phyloP scores from a whole-genome alignment of 2,888 invertebrate genomes.

The Ectobius pallidus region DNA sequence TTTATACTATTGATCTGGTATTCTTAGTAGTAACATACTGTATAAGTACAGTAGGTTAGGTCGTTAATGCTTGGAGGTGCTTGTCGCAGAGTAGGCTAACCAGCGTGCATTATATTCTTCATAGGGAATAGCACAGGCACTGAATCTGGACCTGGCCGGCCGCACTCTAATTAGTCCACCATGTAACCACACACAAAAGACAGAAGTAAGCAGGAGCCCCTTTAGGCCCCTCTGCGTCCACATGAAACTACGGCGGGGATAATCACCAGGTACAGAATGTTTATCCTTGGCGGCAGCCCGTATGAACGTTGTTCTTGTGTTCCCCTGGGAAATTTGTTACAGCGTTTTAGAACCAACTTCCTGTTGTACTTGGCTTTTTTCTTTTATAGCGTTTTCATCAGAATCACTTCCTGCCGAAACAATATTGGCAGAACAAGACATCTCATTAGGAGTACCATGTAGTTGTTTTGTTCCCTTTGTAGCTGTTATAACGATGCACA shows the following conservation, averaged over 20 bases:
- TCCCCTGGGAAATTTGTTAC: background rate
- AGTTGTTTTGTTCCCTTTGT: too few species aligned
- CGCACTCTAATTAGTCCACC: slow-evolving; percentile 11
- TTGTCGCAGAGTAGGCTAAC: background rate
- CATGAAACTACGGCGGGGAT: background rate
- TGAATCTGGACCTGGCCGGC: slow-evolving; percentile 1
- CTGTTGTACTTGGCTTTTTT: background rate
- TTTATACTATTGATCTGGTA: too few species aligned
- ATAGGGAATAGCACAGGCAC: background rate
- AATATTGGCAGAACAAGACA: background rate
- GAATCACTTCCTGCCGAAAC: background rate
- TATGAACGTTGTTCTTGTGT: background rate
- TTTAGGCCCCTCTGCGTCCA: background rate
- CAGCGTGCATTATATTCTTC: slow-evolving; percentile 1
- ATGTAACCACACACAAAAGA: slow-evolving; percentile 12
- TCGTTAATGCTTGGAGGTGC: background rate
- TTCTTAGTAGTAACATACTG: too few species aligned
- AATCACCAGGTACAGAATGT: slow-evolving; percentile 7
- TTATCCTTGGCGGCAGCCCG: background rate
- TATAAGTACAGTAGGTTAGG: too few species aligned
- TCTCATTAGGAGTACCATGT: background rate
- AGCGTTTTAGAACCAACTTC: background rate
- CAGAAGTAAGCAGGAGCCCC: background rate
- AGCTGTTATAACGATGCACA: too few species aligned
- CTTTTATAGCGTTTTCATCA: background rate